These are phyloP conservation scores for Oreamnos americanus DNA, from an alignment of 2,113 vertebrate genomes.

Conservation along the genomic window DNA sequence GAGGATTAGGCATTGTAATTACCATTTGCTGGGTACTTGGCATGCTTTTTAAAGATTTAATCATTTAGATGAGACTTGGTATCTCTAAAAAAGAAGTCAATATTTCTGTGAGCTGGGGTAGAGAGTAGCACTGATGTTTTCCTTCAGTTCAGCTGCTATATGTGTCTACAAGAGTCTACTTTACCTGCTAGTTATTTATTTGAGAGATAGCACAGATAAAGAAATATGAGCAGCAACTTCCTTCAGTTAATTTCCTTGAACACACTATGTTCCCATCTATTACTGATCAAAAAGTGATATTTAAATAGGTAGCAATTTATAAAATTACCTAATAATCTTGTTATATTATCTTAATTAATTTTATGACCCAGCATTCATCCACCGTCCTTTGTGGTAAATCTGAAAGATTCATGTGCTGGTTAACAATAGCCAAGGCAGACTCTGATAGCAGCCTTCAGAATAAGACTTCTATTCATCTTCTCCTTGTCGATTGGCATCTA, in stretches of 20 bases:
- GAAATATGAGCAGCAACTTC: neutral
- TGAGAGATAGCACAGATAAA: neutral
- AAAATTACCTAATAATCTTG: conserved; percentile 18
- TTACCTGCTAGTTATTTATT: conserved; percentile 42
- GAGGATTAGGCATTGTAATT: conserved; percentile 73
- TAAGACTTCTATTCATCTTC: conserved; percentile 8
- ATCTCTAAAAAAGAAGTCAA: conserved; percentile 59
- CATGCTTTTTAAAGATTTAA: conserved; percentile 69
- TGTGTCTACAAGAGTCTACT: neutral
- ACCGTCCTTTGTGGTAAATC: neutral
- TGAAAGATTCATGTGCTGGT: neutral
- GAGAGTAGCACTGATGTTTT: conserved; percentile 12
- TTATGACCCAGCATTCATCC: neutral
- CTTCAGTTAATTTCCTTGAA: conserved; percentile 9
- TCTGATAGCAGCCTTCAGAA: neutral
- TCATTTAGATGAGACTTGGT: conserved; percentile 66
- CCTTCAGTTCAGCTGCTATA: conserved; percentile 27
- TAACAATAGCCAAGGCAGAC: neutral
- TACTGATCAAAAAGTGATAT: conserved; percentile 52
- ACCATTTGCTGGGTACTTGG: conserved; percentile 66
- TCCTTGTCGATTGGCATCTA: neutral
- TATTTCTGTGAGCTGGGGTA: conserved; percentile 47
- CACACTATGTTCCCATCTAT: neutral
- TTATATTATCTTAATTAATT: conserved; percentile 56
- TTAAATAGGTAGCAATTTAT: conserved; percentile 38